phyloP scores from a whole-genome alignment of 1,140 invertebrate species.

The Heliconius nattereri region DNA sequence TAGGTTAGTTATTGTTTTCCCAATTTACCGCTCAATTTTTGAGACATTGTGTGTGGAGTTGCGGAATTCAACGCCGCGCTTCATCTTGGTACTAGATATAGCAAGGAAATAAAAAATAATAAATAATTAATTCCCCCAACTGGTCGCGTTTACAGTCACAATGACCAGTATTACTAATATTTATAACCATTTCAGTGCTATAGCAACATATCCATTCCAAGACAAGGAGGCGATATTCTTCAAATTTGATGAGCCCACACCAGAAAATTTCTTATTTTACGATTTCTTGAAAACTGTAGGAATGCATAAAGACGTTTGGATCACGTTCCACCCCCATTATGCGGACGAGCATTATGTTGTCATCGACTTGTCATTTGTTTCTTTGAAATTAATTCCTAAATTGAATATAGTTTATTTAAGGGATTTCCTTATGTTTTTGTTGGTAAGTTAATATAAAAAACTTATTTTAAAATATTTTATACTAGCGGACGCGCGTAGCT shows the following conservation, averaged over 20 bases:
- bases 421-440: constrained; percentile 58
- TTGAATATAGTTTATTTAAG: constrained; percentile 64
- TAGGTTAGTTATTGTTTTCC: too few species aligned
- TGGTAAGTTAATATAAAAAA: constrained; percentile 50
- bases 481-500: too few species aligned
- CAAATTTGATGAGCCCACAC: constrained; percentile 50
- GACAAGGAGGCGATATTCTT: constrained; percentile 58
- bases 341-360: constrained; percentile 60
- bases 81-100: too few species aligned
- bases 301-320: constrained; percentile 59
- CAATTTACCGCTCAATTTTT: too few species aligned
- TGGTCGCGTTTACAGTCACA: too few species aligned
- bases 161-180: too few species aligned
- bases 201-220: constrained; percentile 44
- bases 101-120: too few species aligned
- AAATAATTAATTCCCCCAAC: too few species aligned
- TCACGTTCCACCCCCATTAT: constrained; percentile 43
- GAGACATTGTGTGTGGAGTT: too few species aligned
- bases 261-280: constrained; percentile 62
- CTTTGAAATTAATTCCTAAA: constrained; percentile 58
- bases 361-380: constrained; percentile 55
- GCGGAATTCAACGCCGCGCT: too few species aligned
- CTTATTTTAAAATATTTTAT: too few species aligned
- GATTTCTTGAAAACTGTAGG: constrained; percentile 55
- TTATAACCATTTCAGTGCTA: constrained; percentile 44